Evolutionary conservation across 2,113 vertebrate genomes (phyloP).

Genomic region (Chlamydotis undulata): DNA sequence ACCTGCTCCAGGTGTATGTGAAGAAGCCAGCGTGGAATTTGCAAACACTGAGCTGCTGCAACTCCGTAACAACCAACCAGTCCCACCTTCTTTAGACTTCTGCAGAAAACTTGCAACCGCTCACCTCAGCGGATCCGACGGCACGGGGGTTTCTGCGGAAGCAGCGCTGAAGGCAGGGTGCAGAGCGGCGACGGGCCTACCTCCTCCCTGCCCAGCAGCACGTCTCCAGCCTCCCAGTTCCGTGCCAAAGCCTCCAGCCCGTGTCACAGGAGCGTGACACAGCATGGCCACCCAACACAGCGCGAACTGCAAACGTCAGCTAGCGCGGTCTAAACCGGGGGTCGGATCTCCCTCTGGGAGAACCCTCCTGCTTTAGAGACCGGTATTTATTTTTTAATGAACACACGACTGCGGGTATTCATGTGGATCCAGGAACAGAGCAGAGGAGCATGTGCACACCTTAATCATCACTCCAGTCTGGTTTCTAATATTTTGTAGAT

Average conservation of each 20-base stretch:
- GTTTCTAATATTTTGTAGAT: neutral
- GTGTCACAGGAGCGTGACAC: neutral
- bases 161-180: neutral
- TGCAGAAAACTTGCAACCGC: neutral
- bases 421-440: neutral
- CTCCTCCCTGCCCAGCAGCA: neutral
- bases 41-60: neutral
- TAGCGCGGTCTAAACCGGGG: fast-evolving
- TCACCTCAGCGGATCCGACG: fast-evolving
- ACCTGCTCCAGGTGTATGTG: fast-evolving
- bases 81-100: neutral
- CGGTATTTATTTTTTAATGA: neutral
- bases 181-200: neutral
- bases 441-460: neutral
- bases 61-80: neutral
- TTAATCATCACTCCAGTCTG: neutral
- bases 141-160: neutral
- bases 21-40: neutral
- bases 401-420: neutral
- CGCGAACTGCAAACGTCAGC: neutral
- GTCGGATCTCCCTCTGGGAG: neutral
- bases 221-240: neutral
- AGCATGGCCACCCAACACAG: neutral
- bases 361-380: neutral
- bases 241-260: neutral